Conservation (phyloP, 2,888 invertebrate species). For the Malthinus flaveolus region DNA sequence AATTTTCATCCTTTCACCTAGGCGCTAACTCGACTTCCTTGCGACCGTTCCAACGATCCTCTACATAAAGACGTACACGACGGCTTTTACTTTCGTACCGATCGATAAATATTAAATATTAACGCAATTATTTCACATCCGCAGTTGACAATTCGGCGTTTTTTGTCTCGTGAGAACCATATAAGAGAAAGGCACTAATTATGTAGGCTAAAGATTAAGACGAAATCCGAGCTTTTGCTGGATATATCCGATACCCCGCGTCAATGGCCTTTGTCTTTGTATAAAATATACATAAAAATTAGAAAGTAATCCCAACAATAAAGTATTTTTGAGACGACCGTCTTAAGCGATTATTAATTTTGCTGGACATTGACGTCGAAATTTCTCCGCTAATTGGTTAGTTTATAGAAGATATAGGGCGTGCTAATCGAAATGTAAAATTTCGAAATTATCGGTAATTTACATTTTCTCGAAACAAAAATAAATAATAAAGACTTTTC, state of each 20-base stretch:
- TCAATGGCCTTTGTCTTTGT: conserved; percentile 15
- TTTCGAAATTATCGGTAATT: neutral
- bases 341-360: neutral
- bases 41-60: conserved; percentile 2
- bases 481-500: neutral
- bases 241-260: conserved; percentile 11
- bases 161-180: conserved; percentile 15
- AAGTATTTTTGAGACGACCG: neutral
- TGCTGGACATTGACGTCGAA: neutral
- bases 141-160: conserved; percentile 13
- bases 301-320: conserved; percentile 14
- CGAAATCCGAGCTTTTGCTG: conserved; percentile 24
- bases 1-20: conserved; percentile 13
- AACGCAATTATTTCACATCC: conserved; percentile 12
- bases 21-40: neutral
- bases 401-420: neutral
- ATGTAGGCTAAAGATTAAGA: conserved; percentile 26
- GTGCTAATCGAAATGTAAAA: neutral
- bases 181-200: conserved; percentile 24
- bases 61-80: too few relatives aligned
- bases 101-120: conserved; percentile 10
- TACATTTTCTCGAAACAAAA: neutral
- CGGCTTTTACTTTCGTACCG: conserved; percentile 12
- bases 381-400: neutral
- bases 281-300: conserved; percentile 18